Evolutionary conservation across 2,797 vertebrate species (phyloP), one percentile per base, ranked within the genome.

Genomic region (Spinus pinus): DNA sequence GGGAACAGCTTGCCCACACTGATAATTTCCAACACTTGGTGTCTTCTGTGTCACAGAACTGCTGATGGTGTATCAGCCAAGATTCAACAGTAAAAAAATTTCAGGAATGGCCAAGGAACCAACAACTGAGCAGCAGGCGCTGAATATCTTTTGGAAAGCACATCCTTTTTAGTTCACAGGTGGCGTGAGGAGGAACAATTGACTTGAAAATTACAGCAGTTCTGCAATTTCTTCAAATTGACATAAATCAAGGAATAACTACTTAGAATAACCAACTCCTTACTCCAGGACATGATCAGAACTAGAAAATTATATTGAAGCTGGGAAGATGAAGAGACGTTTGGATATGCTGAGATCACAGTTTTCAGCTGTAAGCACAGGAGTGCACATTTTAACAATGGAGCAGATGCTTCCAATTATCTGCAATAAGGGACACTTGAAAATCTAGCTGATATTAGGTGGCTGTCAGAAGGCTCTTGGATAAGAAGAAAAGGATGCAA

Each of bases 391-490:
- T 75, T 54, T 75, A 62, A 93, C 71, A 93, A 92, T 53, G 51
- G 27, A 95, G 49, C 70, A 92, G 88, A 91, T 88, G 78, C 73
- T 95, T 96, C 73, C 78, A 86, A 78, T 93, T 94, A 93, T 79
- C 83, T 86, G 41, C 62, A 91, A 37, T 71, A 78, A 83, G 42
- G 75, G 62, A 81, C 50, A 69, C 90, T 88, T 69, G 80, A 83
- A 95, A 95, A 79, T 70, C 51, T 91, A 75, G 31, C 54, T 84
- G 42, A 28, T 71, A 54, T 88, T 81, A 94, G 62, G 35, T 91
- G 75, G 67, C 64, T 90, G 56, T 70, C 64, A 62, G 78, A 87
- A 84, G 46, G 73, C 53, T 87, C 51, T 53, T 66, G 44, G 33
- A 27, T 86, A 57, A 86, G 71, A 92, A 81, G 57, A 58, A 88